Percentiles rank a stretch among this genome's conserved stretches.
phyloP scores from a whole-genome alignment of 2,113 vertebrate species.

The Xiphophorus maculatus region DNA sequence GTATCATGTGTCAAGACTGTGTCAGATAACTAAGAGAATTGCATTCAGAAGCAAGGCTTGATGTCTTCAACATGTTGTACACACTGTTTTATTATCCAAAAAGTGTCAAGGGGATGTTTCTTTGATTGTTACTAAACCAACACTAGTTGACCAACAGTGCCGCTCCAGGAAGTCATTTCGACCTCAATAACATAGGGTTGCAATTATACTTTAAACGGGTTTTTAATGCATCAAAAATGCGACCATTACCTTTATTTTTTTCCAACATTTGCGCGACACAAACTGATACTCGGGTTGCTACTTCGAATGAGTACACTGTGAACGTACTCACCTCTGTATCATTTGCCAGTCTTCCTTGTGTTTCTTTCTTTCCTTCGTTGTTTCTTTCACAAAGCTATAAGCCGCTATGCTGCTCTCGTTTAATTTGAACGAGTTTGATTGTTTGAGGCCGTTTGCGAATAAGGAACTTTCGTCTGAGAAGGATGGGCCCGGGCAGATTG shows the following conservation, averaged over 20 bases:
- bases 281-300: background rate
- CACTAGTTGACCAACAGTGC: background rate
- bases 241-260: background rate
- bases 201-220: background rate
- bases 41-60: background rate
- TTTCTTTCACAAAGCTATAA: background rate
- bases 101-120: background rate
- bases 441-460: background rate
- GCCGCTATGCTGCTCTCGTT: background rate
- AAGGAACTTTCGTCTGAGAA: slow-evolving; percentile 27
- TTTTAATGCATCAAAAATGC: background rate
- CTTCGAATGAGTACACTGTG: background rate
- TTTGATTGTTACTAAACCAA: background rate
- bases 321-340: slow-evolving; percentile 48
- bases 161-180: background rate
- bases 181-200: background rate
- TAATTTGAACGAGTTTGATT: background rate
- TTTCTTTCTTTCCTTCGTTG: background rate
- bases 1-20: background rate
- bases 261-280: background rate
- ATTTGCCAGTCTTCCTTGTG: background rate
- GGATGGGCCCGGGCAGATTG: slow-evolving; percentile 29
- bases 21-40: background rate
- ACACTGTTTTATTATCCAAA: background rate
- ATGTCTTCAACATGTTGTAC: background rate